These are phyloP conservation scores for Unio pictorum DNA, from an alignment of 2,888 invertebrate genomes.

Conservation along the genomic window DNA sequence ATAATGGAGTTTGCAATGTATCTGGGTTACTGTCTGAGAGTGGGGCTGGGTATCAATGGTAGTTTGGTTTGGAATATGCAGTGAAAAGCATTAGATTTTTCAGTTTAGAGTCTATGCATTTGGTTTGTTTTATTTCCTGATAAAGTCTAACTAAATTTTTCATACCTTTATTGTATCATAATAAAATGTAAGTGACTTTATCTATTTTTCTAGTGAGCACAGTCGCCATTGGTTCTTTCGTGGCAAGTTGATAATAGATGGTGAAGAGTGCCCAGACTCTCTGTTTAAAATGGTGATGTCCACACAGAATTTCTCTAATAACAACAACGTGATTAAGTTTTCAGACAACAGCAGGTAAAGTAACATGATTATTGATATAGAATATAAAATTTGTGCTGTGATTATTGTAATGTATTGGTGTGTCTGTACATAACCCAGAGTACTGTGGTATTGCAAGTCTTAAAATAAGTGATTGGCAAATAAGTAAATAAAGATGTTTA, in stretches of 20 bases:
- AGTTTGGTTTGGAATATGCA: too few relatives aligned
- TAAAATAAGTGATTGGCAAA: too few relatives aligned
- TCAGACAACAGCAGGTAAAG: constrained; percentile 93
- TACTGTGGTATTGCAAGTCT: too few relatives aligned
- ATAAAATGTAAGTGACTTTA: not conserved
- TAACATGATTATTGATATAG: not conserved
- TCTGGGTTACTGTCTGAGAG: too few relatives aligned
- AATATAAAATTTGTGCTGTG: not conserved
- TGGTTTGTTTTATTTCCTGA: too few relatives aligned
- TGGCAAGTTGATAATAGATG: constrained; percentile 86
- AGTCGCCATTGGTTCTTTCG: constrained; percentile 99
- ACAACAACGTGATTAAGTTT: constrained; percentile 96
- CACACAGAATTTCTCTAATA: constrained; percentile 88
- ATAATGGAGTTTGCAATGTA: too few relatives aligned
- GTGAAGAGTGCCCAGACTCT: constrained; percentile 83
- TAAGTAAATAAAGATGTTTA: too few relatives aligned
- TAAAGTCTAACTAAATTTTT: too few relatives aligned
- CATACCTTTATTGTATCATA: too few relatives aligned
- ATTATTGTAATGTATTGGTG: not conserved
- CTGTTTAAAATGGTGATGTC: constrained; percentile 93
- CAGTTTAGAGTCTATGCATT: too few relatives aligned
- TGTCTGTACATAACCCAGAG: not conserved
- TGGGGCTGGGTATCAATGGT: too few relatives aligned
- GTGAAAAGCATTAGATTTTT: too few relatives aligned
- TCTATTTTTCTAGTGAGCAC: constrained; percentile 81